Evolutionary conservation across 2,113 vertebrate genomes (phyloP).

Genomic region (Dromaius novaehollandiae): DNA sequence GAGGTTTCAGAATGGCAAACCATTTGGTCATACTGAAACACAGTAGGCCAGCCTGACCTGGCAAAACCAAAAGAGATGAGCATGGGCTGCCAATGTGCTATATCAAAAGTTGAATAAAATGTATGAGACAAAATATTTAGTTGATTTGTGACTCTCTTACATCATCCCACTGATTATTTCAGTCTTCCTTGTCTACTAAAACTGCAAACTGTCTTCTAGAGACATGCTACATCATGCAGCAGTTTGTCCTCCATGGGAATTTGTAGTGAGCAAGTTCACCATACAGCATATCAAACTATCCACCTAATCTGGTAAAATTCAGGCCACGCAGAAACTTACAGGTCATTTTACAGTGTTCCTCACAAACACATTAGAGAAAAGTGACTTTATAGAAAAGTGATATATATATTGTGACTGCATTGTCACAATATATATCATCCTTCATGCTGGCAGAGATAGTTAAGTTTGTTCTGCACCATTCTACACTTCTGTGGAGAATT

Average conservation of each 20-base stretch:
- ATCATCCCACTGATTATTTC: neutral
- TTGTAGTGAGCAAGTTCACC: neutral
- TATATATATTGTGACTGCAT: neutral
- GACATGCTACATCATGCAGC: neutral
- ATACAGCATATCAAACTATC: neutral
- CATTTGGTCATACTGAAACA: neutral
- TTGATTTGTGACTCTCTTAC: neutral
- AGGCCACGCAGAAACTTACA: neutral
- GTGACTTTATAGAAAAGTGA: neutral
- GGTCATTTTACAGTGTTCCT: neutral
- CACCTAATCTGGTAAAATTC: neutral
- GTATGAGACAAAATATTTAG: neutral
- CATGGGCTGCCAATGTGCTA: neutral
- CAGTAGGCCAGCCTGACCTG: neutral
- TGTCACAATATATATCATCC: neutral
- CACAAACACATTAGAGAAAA: neutral
- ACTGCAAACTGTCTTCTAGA: neutral
- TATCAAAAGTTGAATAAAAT: neutral
- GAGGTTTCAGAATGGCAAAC: neutral
- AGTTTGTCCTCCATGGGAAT: neutral
- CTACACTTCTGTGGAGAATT: neutral
- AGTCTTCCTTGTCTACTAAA: neutral
- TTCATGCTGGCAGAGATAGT: neutral
- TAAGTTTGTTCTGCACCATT: neutral
- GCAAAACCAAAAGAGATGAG: neutral